Base-by-base conservation (phyloP, 2,797 vertebrate species). In the Micromesistius poutassou region DNA sequence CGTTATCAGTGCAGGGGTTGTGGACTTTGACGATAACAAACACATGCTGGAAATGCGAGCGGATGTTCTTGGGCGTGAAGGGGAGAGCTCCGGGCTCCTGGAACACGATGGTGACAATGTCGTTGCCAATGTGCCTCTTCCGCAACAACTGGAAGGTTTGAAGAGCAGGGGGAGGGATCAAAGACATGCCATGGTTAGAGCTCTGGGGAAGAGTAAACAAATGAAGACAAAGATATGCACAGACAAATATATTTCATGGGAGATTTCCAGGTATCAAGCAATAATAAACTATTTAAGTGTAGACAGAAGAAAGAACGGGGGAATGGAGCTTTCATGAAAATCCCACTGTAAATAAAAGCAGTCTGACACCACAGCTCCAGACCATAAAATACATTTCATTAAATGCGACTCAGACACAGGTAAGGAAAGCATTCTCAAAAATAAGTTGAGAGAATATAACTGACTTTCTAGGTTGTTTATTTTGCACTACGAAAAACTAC, bases 21-120 rank as follows among this genome's bases (percentile, higher is more conserved):
- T 99, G 97, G 82, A 96, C 98, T 92, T 95, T 96, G 91, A 99
- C 97, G 80, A 98, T 98, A 91, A 99, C 96, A 90, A 99, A 99
- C 77, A 99, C 97, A 79, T 99, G 98, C 80, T 99, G 98, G 83
- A 99, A 99, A 93, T 99, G 98, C 35, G 97, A 99, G 85, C 97
- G 97, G 93, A 99, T 97, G 94, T 95, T 95, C 94, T 97, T 98
- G 35, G 98, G 97, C 79, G 97, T 99, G 85, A 99, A 99, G 84
- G 98, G 97, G 88, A 98, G 95, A 70, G 98, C 96, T 81, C 98
- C 98, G 0, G 98, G 97, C 91, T 99, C 98, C 94, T 99, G 98
- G 93, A 99, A 99, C 87, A 99, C 96, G 90, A 99, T 96, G 88
- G 98, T 99, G 91, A 99, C 97, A 76, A 99, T 98, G 86, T 99